Evolutionary conservation across 1,140 invertebrate species (phyloP).

Genomic region (Drosophila kurseongensis): DNA sequence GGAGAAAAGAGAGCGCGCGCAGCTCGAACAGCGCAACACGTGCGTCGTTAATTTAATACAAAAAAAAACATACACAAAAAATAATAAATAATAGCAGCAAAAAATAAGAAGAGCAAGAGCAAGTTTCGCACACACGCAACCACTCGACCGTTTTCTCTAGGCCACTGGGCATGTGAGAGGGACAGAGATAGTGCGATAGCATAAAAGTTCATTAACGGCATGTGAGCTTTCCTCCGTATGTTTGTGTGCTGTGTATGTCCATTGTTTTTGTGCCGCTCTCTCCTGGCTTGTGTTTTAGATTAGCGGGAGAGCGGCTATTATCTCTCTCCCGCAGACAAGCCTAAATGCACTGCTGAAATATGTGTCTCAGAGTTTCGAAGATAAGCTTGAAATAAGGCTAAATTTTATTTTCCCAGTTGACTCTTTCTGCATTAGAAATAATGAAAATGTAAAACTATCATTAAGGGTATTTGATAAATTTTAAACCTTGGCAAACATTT

Average conservation of each 20-base stretch:
- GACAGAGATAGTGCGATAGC: constrained; percentile 34
- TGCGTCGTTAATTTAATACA: constrained; percentile 73
- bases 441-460: too few species aligned
- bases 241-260: constrained; percentile 25
- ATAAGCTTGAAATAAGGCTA: too few species aligned
- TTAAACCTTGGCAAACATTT: too few species aligned
- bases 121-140: constrained; percentile 13
- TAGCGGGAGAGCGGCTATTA: constrained; percentile 37
- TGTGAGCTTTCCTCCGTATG: constrained; percentile 47
- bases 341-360: constrained; percentile 5
- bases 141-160: constrained; percentile 18
- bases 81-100: constrained; percentile 19
- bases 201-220: constrained; percentile 75
- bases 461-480: too few species aligned
- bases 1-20: constrained; percentile 28
- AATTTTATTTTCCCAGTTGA: too few species aligned
- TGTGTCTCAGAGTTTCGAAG: not conserved
- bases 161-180: constrained; percentile 3
- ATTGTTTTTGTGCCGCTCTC: constrained; percentile 47
- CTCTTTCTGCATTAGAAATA: too few species aligned
- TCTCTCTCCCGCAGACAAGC: constrained; percentile 2
- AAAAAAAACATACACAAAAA: constrained; percentile 29
- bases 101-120: constrained; percentile 58
- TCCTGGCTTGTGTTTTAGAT: constrained; percentile 18
- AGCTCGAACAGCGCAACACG: constrained; percentile 68